phyloP scores from a whole-genome alignment of 2,797 vertebrate species.

The Coracias cyanogaster region DNA sequence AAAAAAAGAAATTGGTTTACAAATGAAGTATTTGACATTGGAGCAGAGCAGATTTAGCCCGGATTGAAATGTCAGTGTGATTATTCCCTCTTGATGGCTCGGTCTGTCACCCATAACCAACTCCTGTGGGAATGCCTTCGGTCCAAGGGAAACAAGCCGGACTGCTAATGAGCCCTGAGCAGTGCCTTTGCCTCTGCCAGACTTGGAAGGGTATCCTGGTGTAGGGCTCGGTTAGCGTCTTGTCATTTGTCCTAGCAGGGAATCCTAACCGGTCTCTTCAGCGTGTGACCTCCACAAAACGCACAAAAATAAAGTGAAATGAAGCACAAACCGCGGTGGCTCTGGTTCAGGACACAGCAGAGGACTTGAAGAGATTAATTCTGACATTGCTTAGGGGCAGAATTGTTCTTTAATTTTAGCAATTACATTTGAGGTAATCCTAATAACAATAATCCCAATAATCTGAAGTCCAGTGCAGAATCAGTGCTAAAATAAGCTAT shows the following conservation, averaged over 20 bases:
- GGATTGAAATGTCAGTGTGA: background rate
- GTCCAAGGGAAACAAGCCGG: background rate
- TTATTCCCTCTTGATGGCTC: background rate
- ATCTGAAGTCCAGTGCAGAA: background rate
- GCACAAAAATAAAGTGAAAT: background rate
- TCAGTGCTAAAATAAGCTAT: background rate
- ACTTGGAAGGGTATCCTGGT: background rate
- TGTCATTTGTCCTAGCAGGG: background rate
- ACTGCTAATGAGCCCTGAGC: background rate
- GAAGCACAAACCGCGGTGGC: background rate
- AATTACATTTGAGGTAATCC: background rate
- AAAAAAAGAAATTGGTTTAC: background rate
- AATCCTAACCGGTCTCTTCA: background rate
- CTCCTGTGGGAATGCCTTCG: background rate
- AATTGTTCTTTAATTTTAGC: conserved; percentile 9
- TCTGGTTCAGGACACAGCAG: background rate
- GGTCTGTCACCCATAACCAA: background rate
- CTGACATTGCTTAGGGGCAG: conserved; percentile 24
- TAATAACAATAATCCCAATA: background rate
- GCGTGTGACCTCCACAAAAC: background rate
- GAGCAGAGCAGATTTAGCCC: background rate
- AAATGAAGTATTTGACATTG: background rate
- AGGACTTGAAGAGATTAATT: conserved; percentile 1
- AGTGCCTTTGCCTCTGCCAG: background rate
- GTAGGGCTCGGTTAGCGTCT: background rate